Conservation (phyloP, 2,113 vertebrate species). For the Falcunculus frontatus region DNA sequence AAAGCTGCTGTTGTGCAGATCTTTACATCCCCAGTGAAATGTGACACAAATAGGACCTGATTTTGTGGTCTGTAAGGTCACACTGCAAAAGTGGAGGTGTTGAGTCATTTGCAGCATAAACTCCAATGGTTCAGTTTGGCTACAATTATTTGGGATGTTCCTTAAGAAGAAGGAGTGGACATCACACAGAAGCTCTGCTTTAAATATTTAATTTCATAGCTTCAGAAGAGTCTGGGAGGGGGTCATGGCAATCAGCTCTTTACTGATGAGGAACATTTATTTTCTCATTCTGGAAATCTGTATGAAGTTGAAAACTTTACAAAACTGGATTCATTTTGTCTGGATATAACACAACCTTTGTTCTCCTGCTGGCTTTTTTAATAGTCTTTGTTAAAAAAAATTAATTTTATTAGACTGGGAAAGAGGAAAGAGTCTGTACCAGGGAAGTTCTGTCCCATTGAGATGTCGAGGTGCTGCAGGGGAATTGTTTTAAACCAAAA, state of each 20-base stretch:
- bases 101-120: background rate
- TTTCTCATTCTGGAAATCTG: background rate
- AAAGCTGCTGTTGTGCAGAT: background rate
- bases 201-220: background rate
- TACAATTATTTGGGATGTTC: background rate
- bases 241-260: background rate
- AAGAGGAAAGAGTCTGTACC: background rate
- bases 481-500: background rate
- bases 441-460: background rate
- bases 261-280: background rate
- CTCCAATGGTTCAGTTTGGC: background rate
- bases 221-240: background rate
- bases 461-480: background rate
- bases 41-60: background rate
- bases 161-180: background rate
- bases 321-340: background rate
- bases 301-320: background rate
- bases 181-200: background rate
- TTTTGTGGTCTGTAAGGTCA: background rate
- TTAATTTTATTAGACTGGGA: background rate
- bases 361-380: background rate
- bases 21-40: background rate
- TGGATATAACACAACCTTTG: background rate
- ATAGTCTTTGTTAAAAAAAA: background rate
- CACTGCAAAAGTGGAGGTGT: background rate